Base-by-base conservation (phyloP, 1,140 invertebrate genomes). In the Panulirus ornatus region DNA sequence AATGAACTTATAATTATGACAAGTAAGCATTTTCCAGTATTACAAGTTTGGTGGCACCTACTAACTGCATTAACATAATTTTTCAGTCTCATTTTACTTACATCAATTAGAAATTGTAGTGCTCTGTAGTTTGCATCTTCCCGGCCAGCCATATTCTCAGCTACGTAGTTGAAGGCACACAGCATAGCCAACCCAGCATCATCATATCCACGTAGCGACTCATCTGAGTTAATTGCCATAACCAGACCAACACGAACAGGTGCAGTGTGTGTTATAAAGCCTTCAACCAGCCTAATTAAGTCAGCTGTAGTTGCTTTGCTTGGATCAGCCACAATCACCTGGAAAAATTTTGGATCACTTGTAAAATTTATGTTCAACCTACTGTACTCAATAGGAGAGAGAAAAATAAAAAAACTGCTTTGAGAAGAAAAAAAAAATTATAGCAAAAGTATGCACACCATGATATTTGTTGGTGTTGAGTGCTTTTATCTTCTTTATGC, bases 151-250 rank as follows among this genome's bases (percentile, higher is more conserved):
- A 97, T 96, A 84, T 96, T 95, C 94, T 98, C 96, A 14, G 95
- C 95, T 22, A 99, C 96, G 94, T 98, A 99, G 94, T 99, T 99
- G 94, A 97, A 99, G 8, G 98, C 97, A 94, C 98, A 97, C 0
- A 97, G 95, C 42, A 99, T 94, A 40, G 97, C 97, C n/a, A 98
- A 95, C 76, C 97, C 97, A 22, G 96, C 94, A 93, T 98, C 96
- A 3, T 95, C 94, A 19, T 95, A 94, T 0, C 96, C 96, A 88
- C 95, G 96, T 8, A 95, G 93, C 8, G 94, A 93, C 9, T 95
- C 94, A 92, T 96, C 95, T 34, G 95, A 94, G 93, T 96, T 95
- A 19, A 96, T 96, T 75, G 97, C 95, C 93, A 99, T 97, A 3
- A 99, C 96, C 66, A 99, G 93, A n/a, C 99, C 99, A 84, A 99